phyloP scores from a whole-genome alignment of 2,797 vertebrate species.

The Trematomus bernacchii region DNA sequence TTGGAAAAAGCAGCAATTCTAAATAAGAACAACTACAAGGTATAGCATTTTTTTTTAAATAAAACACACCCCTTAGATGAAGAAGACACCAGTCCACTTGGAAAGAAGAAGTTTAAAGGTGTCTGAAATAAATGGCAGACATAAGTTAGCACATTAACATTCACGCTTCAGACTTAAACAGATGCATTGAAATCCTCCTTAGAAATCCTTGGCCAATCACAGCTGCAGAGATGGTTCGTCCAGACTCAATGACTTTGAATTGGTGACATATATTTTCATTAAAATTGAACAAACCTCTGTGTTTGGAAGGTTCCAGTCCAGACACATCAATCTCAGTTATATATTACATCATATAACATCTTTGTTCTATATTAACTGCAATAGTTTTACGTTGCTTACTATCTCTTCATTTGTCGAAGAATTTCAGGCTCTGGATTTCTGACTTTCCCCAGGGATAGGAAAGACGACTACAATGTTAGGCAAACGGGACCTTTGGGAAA shows the following conservation, averaged over 20 bases:
- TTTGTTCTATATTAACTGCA: background rate
- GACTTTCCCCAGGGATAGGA: conserved; percentile 26
- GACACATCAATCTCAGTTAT: background rate
- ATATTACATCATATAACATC: background rate
- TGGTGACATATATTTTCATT: conserved; percentile 42
- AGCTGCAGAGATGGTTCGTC: conserved; percentile 48
- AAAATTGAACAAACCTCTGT: conserved; percentile 48
- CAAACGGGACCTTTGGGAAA: conserved; percentile 69
- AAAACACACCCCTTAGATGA: background rate
- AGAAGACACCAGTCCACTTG: background rate
- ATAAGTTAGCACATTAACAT: conserved; percentile 77
- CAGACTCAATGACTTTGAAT: conserved; percentile 72
- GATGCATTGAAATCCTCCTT: conserved; percentile 85
- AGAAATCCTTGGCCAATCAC: conserved; percentile 73
- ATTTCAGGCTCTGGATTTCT: conserved; percentile 26
- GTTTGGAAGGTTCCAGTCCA: conserved; percentile 11
- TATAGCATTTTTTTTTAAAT: background rate
- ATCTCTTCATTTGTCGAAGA: background rate
- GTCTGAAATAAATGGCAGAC: conserved; percentile 24
- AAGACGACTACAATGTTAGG: conserved; percentile 45
- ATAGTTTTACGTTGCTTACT: background rate
- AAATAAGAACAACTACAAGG: background rate
- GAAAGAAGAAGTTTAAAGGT: background rate
- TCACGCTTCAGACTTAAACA: conserved; percentile 82
- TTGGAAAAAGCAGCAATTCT: conserved; percentile 28